phyloP scores from a whole-genome alignment of 2,888 invertebrate genomes.

The Limnephilus lunatus region DNA sequence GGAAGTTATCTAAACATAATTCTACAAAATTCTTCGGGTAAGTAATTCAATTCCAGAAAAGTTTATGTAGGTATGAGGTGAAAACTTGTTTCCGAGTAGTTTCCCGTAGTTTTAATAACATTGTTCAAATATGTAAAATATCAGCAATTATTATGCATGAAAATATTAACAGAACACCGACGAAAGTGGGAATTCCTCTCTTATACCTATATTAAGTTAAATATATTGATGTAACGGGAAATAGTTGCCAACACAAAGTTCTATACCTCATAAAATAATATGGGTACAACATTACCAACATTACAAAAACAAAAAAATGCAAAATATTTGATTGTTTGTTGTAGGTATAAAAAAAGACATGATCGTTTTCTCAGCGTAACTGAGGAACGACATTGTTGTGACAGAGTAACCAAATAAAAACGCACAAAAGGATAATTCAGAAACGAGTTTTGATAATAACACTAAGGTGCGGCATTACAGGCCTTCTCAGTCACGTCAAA shows the following conservation, averaged over 20 bases:
- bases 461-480: not conserved
- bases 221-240: too few relatives aligned
- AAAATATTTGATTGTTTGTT: not conserved
- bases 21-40: not conserved
- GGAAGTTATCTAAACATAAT: too few relatives aligned
- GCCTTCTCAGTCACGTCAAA: not conserved
- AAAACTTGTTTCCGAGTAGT: not conserved
- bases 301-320: not conserved
- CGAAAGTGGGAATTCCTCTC: not conserved
- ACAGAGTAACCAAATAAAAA: not conserved
- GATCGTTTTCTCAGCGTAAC: not conserved
- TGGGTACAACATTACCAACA: not conserved
- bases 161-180: not conserved
- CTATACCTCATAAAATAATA: not conserved
- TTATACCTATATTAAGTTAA: too few relatives aligned
- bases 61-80: not conserved
- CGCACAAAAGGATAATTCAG: not conserved
- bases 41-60: not conserved
- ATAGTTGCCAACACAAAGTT: not conserved
- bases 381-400: not conserved
- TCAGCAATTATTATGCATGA: not conserved
- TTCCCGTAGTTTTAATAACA: not conserved
- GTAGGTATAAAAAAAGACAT: not conserved
- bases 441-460: not conserved
- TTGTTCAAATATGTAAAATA: not conserved